A percentile compares a stretch with the other conserved stretches of the same genome.
These are phyloP conservation scores for Amia ocellicauda DNA, from an alignment of 2,113 vertebrate species.

Conservation along the genomic window DNA sequence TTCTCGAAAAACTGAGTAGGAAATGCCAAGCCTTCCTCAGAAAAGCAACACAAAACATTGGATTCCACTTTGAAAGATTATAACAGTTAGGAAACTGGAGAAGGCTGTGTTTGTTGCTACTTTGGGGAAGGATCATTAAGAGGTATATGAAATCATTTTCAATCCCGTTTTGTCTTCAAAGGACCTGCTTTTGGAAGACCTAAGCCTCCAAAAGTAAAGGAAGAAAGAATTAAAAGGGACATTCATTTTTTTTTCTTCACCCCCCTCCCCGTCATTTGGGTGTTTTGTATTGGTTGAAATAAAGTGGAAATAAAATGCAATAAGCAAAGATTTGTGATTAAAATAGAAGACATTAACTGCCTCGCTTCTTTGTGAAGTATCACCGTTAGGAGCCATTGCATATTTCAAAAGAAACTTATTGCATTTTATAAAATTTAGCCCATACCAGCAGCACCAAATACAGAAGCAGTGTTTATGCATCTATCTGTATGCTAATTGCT, in stretches of 20 bases:
- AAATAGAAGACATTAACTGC: neutral
- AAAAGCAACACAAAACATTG: conserved; percentile 52
- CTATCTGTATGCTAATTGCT: conserved; percentile 38
- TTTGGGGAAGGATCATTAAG: too few species aligned
- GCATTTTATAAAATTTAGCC: neutral
- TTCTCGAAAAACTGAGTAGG: conserved; percentile 54
- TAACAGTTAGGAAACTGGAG: too few species aligned
- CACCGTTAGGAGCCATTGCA: neutral
- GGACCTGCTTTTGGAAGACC: too few species aligned
- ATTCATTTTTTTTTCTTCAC: too few species aligned
- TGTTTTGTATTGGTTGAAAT: too few species aligned
- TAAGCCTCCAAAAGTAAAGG: too few species aligned
- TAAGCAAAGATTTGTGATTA: neutral
- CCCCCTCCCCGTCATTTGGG: too few species aligned
- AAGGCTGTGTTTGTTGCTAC: too few species aligned
- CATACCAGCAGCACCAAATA: neutral
- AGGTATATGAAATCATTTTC: too few species aligned
- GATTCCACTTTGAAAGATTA: conserved; percentile 61
- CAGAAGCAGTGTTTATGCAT: conserved; percentile 21
- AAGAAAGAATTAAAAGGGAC: too few species aligned
- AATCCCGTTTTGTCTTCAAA: too few species aligned
- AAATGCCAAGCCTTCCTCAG: conserved; percentile 59
- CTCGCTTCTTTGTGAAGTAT: neutral
- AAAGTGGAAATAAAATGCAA: neutral
- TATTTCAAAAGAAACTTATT: neutral